phyloP scores from a whole-genome alignment of 2,888 invertebrate genomes.

The Brassicogethes aeneus region DNA sequence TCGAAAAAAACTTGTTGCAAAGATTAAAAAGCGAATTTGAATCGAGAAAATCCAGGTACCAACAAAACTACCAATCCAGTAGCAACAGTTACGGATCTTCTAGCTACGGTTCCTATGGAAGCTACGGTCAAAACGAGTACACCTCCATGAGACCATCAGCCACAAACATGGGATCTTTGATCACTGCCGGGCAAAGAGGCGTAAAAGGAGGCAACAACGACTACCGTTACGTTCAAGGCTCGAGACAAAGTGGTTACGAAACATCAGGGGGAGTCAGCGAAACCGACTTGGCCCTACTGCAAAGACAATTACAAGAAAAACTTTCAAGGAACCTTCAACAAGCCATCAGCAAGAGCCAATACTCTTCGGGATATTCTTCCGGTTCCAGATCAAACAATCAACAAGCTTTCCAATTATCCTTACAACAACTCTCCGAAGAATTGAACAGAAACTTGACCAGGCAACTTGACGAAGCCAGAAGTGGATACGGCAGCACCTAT shows the following conservation, averaged over 20 bases:
- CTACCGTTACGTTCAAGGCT: conserved; percentile 7
- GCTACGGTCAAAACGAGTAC: conserved; percentile 4
- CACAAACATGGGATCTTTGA: conserved; percentile 13
- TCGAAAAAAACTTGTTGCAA: conserved; percentile 31
- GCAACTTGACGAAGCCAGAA: conserved; percentile 26
- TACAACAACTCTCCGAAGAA: conserved; percentile 32
- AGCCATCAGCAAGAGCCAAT: conserved; percentile 21
- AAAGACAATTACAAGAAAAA: conserved; percentile 25
- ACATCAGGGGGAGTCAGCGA: conserved; percentile 5
- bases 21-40: conserved; percentile 28
- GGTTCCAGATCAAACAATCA: conserved; percentile 10
- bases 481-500: conserved; percentile 14
- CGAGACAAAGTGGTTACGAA: conserved; percentile 11
- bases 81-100: background rate
- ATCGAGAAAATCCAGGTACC: conserved; percentile 11
- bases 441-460: conserved; percentile 33
- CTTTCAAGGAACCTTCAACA: conserved; percentile 31
- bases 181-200: conserved; percentile 7
- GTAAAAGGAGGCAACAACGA: conserved; percentile 6
- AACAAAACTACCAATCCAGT: background rate
- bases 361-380: conserved; percentile 12
- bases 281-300: conserved; percentile 17
- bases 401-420: conserved; percentile 22
- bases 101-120: conserved; percentile 6
- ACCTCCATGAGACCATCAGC: conserved; percentile 12